phyloP scores from a whole-genome alignment of 2,113 vertebrate species.

The Talpa occidentalis region DNA sequence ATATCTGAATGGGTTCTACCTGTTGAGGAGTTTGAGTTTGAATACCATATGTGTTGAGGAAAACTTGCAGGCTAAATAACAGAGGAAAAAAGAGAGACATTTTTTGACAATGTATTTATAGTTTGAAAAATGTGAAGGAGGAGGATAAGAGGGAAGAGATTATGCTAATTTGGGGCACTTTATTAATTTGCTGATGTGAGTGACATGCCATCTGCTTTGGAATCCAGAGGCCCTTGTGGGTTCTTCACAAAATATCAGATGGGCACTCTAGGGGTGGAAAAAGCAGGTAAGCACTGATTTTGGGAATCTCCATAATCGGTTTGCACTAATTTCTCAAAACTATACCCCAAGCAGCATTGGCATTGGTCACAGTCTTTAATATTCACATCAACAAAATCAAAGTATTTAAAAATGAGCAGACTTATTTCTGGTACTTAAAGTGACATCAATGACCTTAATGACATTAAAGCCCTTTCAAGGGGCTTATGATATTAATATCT shows the following conservation, averaged over 20 bases:
- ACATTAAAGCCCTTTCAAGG: neutral
- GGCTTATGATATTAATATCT: neutral
- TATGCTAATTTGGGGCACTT: neutral
- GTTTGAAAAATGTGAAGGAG: neutral
- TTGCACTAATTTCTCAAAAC: neutral
- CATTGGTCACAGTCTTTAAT: neutral
- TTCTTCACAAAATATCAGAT: neutral
- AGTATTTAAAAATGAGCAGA: slow-evolving; percentile 18
- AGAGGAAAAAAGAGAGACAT: neutral
- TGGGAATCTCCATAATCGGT: neutral
- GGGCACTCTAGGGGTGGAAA: neutral
- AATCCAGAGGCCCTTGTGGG: neutral
- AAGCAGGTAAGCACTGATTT: neutral
- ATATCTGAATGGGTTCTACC: slow-evolving; percentile 99
- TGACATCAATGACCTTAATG: neutral
- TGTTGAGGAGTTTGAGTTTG: slow-evolving; percentile 98
- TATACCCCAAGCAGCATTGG: neutral
- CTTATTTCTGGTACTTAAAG: neutral
- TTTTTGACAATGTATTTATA: neutral
- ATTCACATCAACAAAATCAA: neutral
- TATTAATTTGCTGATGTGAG: neutral
- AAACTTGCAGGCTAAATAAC: slow-evolving; percentile 94
- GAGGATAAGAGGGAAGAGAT: neutral
- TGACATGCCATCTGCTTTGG: neutral
- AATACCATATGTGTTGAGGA: slow-evolving; percentile 98